A percentile compares a stretch with the other conserved stretches of the same genome.
These are phyloP conservation scores for Pocillopora verrucosa DNA, from an alignment of 64 coral and sea anemone species.

Conservation along the genomic window DNA sequence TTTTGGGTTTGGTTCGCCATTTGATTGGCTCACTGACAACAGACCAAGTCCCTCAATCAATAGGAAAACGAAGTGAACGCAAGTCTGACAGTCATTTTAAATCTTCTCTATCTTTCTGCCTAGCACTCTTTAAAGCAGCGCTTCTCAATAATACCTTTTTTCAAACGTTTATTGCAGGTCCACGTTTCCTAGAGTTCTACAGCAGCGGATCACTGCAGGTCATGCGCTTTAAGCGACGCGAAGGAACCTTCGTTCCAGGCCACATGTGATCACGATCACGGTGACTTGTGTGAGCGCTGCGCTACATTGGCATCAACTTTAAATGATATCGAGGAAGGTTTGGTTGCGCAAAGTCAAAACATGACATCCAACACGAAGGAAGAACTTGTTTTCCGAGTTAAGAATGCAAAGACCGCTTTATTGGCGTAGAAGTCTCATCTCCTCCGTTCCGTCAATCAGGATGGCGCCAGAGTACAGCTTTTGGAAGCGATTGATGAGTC, in stretches of 20 bases:
- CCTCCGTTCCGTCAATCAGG: background rate
- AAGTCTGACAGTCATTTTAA: slow-evolving; percentile 1
- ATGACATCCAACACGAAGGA: too few relatives aligned
- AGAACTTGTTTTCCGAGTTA: background rate
- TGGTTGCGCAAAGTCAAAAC: background rate
- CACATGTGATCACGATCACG: slow-evolving; percentile 42
- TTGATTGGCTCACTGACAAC: slow-evolving; percentile 22
- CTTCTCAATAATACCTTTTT: slow-evolving; percentile 17
- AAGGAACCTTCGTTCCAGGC: slow-evolving; percentile 39
- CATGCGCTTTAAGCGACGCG: slow-evolving; percentile 48
- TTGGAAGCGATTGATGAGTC: slow-evolving; percentile 32
- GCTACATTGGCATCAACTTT: slow-evolving; percentile 39
- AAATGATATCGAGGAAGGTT: slow-evolving; percentile 28
- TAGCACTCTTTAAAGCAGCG: slow-evolving; percentile 16
- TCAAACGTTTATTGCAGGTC: slow-evolving; percentile 48
- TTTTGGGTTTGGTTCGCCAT: slow-evolving; percentile 18
- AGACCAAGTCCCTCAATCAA: slow-evolving; percentile 23
- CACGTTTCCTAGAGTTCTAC: slow-evolving; percentile 52
- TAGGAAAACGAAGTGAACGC: slow-evolving; percentile 15
- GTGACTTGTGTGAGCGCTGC: slow-evolving; percentile 45
- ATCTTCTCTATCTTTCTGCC: slow-evolving; percentile 21
- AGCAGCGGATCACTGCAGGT: slow-evolving; percentile 52
- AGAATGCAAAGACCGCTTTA: background rate
- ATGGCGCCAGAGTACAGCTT: slow-evolving; percentile 14
- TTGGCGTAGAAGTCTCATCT: slow-evolving; percentile 14